Conservation (phyloP, 2,797 vertebrate species). For the Microhierax caerulescens region DNA sequence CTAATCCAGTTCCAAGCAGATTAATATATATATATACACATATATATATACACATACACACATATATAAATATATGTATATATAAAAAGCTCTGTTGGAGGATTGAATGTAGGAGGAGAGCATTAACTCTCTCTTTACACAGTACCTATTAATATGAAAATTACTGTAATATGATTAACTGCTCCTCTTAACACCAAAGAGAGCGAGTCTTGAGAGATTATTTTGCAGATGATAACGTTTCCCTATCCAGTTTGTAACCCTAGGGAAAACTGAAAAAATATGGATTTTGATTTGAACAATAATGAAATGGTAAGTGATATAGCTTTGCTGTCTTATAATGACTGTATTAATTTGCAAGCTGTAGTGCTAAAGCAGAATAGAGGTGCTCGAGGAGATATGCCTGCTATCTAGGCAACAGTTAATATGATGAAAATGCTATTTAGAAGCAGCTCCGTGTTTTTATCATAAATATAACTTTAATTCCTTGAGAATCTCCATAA, state of each 20-base stretch:
- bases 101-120: background rate
- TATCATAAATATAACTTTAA: slow-evolving; percentile 50
- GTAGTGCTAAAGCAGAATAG: slow-evolving; percentile 57
- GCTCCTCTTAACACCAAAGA: slow-evolving; percentile 34
- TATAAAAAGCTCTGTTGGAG: background rate
- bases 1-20: slow-evolving; percentile 38
- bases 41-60: background rate
- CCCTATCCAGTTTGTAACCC: slow-evolving; percentile 48
- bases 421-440: slow-evolving; percentile 62
- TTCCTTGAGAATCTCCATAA: slow-evolving; percentile 54
- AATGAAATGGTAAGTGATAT: slow-evolving; percentile 65
- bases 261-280: slow-evolving; percentile 49
- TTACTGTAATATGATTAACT: slow-evolving; percentile 30
- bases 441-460: slow-evolving; percentile 42
- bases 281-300: slow-evolving; percentile 63
- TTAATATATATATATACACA: background rate
- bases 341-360: slow-evolving; percentile 69
- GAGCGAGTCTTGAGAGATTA: slow-evolving; percentile 34
- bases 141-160: slow-evolving; percentile 60
- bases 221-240: slow-evolving; percentile 34
- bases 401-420: slow-evolving; percentile 72
- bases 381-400: slow-evolving; percentile 51
- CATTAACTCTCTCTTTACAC: slow-evolving; percentile 19
- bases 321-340: slow-evolving; percentile 48
- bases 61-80: background rate